Conservation (phyloP, 2,888 invertebrate genomes). For the Drosophila merina region DNA sequence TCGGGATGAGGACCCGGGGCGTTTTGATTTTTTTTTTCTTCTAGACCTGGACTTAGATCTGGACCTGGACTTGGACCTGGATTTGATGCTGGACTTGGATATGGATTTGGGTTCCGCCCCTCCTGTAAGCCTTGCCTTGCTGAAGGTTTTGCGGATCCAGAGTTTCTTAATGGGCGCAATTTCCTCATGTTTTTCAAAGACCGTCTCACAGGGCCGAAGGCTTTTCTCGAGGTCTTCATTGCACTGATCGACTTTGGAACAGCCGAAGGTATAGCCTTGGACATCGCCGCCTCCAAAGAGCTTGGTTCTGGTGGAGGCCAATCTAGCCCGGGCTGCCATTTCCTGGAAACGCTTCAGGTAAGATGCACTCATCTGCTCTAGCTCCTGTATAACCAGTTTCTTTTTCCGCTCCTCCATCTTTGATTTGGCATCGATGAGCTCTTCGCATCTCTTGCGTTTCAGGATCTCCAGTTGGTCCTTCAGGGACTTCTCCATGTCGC, state of each 20-base stretch:
- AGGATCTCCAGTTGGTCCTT: conserved; percentile 24
- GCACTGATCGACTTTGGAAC: not conserved
- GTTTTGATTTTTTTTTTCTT: not conserved
- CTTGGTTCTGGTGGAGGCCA: conserved; percentile 41
- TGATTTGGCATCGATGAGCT: conserved; percentile 23
- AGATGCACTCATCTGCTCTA: conserved; percentile 46
- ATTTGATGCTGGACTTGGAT: too few relatives aligned
- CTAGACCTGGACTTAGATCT: conserved; percentile 3
- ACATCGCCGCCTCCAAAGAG: conserved; percentile 13
- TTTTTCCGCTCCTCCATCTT: conserved; percentile 1
- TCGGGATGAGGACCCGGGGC: not conserved
- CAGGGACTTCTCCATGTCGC: conserved; percentile 51
- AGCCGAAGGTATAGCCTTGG: not conserved
- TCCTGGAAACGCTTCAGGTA: conserved; percentile 48
- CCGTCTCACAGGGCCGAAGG: not conserved
- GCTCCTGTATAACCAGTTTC: conserved; percentile 32
- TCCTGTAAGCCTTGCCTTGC: not conserved
- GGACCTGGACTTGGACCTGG: not conserved
- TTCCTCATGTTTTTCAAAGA: not conserved
- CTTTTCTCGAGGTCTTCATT: not conserved
- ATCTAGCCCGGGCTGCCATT: conserved; percentile 44
- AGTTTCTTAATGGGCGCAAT: not conserved
- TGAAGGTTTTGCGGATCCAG: not conserved
- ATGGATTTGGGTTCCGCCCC: too few relatives aligned
- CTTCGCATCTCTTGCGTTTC: conserved; percentile 39